Base-by-base conservation (phyloP, 2,888 invertebrate genomes). In the Romanomermis culicivorax region DNA sequence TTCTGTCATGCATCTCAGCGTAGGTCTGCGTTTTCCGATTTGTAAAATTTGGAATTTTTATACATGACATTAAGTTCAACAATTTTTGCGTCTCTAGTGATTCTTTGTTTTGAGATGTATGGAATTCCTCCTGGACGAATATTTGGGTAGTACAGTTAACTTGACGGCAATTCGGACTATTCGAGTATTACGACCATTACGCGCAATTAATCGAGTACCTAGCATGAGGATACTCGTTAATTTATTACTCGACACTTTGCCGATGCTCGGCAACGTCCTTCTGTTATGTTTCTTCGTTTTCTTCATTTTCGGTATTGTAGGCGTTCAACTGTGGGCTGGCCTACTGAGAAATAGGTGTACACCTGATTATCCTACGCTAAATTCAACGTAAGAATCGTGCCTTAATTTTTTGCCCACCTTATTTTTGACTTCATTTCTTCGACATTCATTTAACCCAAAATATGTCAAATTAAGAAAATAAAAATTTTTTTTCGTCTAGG, bases 241-340 rank as follows among this genome's bases (percentile, higher is more conserved):
- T 88, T 77, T 97, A 57, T 78, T 97, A 52, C 77, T 99, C 68
- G 97, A 99, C 74, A 97, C 97, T 3, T 77, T 97, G 61, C 97
- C 97, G 17, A 99, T 99, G 97, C 76, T 99, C 67, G 95, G 97
- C 61, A 99, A 97, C 74, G 97, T 99, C 53, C 69, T 77, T 55
- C 77, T 97, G 61, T 77, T 97, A 60, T 99, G 97, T 74, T 97
- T 97, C 78, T 99, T 99, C 77, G 97, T 99, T 58, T 97, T 97
- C 80, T 97, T 97, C 78, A 97, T 99, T 71, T 97, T 97, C 70
- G 97, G 97, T 62, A 99, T 99, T 69, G 85, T 99, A 64, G 97
- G 97, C 24, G 97, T 99, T 43, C 97, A 99, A 72, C 77, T 99
- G 53, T 99, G 97, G 97, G 86, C 95, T 71, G 97, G 97, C 51